Conservation (phyloP, 2,888 invertebrate species). For the Brachyptera putata region DNA sequence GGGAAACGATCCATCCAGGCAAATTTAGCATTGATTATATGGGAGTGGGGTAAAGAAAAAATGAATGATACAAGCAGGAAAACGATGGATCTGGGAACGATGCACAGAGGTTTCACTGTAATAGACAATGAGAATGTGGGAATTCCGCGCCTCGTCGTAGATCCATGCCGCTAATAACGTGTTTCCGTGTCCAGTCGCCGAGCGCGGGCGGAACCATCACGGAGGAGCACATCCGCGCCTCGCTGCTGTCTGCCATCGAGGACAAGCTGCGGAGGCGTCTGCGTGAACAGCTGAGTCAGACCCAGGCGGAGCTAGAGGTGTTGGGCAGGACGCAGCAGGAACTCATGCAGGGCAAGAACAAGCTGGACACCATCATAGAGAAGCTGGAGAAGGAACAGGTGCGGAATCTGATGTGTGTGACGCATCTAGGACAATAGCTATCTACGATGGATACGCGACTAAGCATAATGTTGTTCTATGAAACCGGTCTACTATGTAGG, state of each 20-base stretch:
- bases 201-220: conserved; percentile 76
- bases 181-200: conserved; percentile 33
- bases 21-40: too few relatives aligned
- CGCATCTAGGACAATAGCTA: too few relatives aligned
- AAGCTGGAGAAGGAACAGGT: conserved; percentile 71
- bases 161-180: neutral
- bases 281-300: conserved; percentile 84
- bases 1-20: too few relatives aligned
- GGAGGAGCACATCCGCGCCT: conserved; percentile 92
- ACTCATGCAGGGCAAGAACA: conserved; percentile 74
- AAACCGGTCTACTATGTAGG: too few relatives aligned
- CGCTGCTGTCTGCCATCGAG: conserved; percentile 89
- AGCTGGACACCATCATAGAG: conserved; percentile 72
- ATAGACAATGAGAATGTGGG: too few relatives aligned
- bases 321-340: conserved; percentile 82
- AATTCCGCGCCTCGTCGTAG: too few relatives aligned
- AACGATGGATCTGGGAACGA: too few relatives aligned
- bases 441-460: too few relatives aligned
- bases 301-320: conserved; percentile 88
- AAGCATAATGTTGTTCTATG: too few relatives aligned
- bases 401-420: conserved; percentile 24
- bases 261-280: conserved; percentile 86
- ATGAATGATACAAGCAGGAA: too few relatives aligned
- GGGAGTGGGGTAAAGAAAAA: too few relatives aligned
- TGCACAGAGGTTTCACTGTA: too few relatives aligned